Base-by-base conservation (phyloP, 2,113 vertebrate species). In the Crotalus horridus region DNA sequence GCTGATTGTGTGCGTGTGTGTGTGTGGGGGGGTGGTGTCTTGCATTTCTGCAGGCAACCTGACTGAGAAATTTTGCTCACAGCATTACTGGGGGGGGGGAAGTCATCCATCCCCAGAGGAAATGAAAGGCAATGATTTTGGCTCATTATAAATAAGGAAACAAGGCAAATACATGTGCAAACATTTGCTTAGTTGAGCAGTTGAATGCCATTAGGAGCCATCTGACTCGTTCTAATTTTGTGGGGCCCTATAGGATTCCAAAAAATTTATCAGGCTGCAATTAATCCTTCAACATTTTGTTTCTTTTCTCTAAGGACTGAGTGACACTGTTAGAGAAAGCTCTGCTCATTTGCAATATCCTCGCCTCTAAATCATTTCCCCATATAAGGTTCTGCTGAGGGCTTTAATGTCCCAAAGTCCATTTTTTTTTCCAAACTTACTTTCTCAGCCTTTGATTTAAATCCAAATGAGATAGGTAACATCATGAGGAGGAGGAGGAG, bases 271-370 rank as follows among this genome's bases (percentile, higher is more conserved):
- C 23, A 74, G 53, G 1, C 33, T 85, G 15, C 64, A 81, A 59
- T 90, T 94, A 43, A 85, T 88, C 74, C 88, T 64, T 92, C 85
- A 56, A 51, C 48, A 46, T 54, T 94, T 91, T 88, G 48, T 51
- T 88, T 51, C 39, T 48, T 58, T 56, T 29, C 59, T 92, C 21
- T 46, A 39, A 48, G 11, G 61, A 58, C 33, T 48, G 56, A 51
- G 85, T 88, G 85, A 81, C 74, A 81, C 74, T 9, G 74, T 13
- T n/a, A 87, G 29, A 74, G 39, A 8, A 21, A 81, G 13, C 24
- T 59, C 23, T 87, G 64, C n/a, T 87, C 53, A 39, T 88, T 43
- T 88, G 29, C n/a, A 26, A 17, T 53, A 86, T 21, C 24, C 13
- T 1, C 24, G 51, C 10, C 15, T 26, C 33, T 20, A 26, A 20